Evolutionary conservation across 2,797 vertebrate species (phyloP).

Genomic region (Choloepus didactylus): DNA sequence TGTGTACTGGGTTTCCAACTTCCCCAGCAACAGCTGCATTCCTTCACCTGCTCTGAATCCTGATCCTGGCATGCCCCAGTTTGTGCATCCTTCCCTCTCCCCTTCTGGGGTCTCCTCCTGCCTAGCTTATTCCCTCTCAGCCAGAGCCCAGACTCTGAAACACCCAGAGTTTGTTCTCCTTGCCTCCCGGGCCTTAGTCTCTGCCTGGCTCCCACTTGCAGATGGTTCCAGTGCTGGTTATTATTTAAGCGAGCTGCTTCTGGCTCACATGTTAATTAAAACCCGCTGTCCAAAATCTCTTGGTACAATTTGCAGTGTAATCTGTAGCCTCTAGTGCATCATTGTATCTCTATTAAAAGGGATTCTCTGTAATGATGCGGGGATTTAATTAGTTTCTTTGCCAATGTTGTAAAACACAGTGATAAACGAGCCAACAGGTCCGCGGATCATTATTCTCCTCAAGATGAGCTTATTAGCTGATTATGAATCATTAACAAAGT

Average conservation of each 20-base stretch:
- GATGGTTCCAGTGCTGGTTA: conserved; percentile 86
- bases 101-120: not conserved
- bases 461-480: conserved; percentile 96
- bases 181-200: not conserved
- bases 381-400: conserved; percentile 99
- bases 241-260: conserved; percentile 90
- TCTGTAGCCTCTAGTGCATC: conserved; percentile 96
- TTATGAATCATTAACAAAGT: conserved; percentile 94
- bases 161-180: not conserved
- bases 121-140: not conserved
- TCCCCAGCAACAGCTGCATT: not conserved
- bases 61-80: not conserved
- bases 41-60: not conserved
- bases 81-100: not conserved
- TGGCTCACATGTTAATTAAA: conserved; percentile 95
- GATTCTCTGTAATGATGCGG: conserved; percentile 99
- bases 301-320: conserved; percentile 95
- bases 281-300: conserved; percentile 92
- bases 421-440: conserved; percentile 99
- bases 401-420: conserved; percentile 99
- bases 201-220: conserved; percentile 79
- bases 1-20: not conserved
- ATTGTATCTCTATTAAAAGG: conserved; percentile 99
- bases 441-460: conserved; percentile 97
- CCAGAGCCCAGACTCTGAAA: not conserved